These are phyloP conservation scores for Aldabrachelys gigantea DNA, from an alignment of 2,113 vertebrate species.

Conservation along the genomic window DNA sequence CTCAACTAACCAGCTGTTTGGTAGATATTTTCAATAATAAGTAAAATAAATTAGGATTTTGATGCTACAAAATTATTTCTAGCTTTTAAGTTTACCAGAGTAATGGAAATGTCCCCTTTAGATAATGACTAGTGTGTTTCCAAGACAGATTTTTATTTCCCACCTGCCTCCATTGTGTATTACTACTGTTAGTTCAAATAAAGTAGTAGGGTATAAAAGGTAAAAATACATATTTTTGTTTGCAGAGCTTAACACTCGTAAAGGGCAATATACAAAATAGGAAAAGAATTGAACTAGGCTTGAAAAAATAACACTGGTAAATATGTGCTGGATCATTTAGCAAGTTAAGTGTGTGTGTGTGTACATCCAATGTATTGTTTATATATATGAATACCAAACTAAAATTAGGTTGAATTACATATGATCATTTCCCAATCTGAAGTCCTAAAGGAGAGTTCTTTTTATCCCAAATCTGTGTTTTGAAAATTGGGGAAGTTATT, in stretches of 20 bases:
- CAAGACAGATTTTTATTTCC: background rate
- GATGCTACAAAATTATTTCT: background rate
- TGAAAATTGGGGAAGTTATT: background rate
- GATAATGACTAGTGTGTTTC: background rate
- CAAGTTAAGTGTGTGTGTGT: background rate
- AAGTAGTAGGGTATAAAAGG: background rate
- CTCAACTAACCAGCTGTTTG: background rate
- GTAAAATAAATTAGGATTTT: background rate
- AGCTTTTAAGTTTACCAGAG: background rate
- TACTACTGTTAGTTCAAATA: background rate
- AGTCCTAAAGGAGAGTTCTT: background rate
- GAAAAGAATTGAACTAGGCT: background rate
- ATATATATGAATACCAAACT: background rate
- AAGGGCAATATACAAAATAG: rapidly evolving
- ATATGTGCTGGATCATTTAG: background rate
- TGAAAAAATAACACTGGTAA: background rate
- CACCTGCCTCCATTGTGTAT: background rate
- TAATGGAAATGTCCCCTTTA: background rate
- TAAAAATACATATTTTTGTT: background rate
- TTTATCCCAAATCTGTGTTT: background rate
- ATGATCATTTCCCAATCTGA: background rate
- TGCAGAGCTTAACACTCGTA: background rate
- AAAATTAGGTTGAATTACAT: background rate
- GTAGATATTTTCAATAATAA: background rate
- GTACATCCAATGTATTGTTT: background rate